These are phyloP conservation scores for Lumbricus terrestris DNA, from an alignment of 2,888 invertebrate genomes.

Conservation along the genomic window DNA sequence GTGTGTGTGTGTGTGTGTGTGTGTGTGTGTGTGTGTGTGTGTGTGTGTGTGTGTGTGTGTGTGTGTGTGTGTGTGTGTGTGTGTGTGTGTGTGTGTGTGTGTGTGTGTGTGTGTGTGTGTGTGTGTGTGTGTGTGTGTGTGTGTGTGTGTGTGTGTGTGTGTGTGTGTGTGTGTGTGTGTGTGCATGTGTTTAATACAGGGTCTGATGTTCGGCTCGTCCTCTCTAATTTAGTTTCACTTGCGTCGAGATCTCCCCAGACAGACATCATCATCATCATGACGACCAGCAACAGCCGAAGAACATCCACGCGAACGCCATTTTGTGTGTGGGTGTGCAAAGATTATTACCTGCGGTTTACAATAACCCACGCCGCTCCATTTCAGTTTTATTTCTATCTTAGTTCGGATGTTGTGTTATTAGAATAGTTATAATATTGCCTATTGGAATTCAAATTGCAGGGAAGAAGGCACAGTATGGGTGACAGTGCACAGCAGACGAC, in stretches of 20 bases:
- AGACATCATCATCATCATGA: background rate
- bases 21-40: no score
- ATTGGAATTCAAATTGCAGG: background rate
- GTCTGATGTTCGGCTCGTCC: background rate
- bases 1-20: no score
- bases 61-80: no score
- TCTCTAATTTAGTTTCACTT: background rate
- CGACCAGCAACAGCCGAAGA: background rate
- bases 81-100: no score
- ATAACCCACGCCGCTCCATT: background rate
- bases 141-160: no score
- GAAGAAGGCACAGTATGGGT: background rate
- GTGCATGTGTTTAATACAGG: no score
- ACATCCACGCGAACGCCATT: background rate
- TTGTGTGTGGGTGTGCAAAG: background rate
- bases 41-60: background rate
- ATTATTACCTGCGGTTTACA: background rate
- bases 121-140: no score
- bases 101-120: no score
- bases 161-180: no score
- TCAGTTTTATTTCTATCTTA: background rate
- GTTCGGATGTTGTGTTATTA: background rate
- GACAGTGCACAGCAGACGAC: no score
- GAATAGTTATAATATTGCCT: background rate
- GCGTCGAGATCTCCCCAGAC: background rate